These are phyloP conservation scores for Gymnocephalus cernua DNA, from an alignment of 2,113 vertebrate genomes.

Conservation along the genomic window DNA sequence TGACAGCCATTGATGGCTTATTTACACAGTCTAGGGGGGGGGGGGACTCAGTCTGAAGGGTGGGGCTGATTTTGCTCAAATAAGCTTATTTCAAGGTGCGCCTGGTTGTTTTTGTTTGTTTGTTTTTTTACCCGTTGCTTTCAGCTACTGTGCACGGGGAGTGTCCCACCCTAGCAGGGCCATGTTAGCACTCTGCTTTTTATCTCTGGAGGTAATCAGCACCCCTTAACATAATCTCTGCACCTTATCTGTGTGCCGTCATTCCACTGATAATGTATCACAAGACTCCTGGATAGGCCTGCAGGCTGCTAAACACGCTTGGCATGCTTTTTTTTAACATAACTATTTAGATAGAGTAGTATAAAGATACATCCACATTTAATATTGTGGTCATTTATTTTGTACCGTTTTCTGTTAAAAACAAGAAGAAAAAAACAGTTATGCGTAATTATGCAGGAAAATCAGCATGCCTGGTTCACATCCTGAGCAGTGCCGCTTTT, in stretches of 20 bases:
- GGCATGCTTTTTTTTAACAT: not conserved
- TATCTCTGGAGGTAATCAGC: slow-evolving; percentile 53
- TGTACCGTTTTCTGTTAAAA: slow-evolving; percentile 24
- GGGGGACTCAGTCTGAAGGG: slow-evolving; percentile 39
- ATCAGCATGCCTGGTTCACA: slow-evolving; percentile 23
- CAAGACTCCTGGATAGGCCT: not conserved
- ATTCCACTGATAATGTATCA: slow-evolving; percentile 48
- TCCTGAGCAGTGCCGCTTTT: slow-evolving; percentile 16
- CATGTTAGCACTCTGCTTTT: slow-evolving; percentile 43
- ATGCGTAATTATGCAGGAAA: slow-evolving; percentile 14
- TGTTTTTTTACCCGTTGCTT: not conserved
- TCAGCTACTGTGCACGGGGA: slow-evolving; percentile 35
- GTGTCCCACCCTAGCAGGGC: not conserved
- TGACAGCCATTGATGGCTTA: slow-evolving; percentile 74
- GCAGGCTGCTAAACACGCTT: not conserved
- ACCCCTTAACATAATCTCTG: slow-evolving; percentile 41
- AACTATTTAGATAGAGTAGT: not conserved
- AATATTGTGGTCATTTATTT: slow-evolving; percentile 27
- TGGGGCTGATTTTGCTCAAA: slow-evolving; percentile 55
- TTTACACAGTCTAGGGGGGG: slow-evolving; percentile 66
- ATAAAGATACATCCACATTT: slow-evolving; percentile 13
- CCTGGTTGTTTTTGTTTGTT: slow-evolving; percentile 6
- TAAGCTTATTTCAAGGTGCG: slow-evolving; percentile 53
- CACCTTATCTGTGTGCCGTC: slow-evolving; percentile 48
- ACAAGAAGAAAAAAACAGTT: slow-evolving; percentile 10